A percentile compares a stretch with the other conserved stretches of the same genome.
phyloP scores from a whole-genome alignment of 2,113 vertebrate species.

The Pongo abelii region DNA sequence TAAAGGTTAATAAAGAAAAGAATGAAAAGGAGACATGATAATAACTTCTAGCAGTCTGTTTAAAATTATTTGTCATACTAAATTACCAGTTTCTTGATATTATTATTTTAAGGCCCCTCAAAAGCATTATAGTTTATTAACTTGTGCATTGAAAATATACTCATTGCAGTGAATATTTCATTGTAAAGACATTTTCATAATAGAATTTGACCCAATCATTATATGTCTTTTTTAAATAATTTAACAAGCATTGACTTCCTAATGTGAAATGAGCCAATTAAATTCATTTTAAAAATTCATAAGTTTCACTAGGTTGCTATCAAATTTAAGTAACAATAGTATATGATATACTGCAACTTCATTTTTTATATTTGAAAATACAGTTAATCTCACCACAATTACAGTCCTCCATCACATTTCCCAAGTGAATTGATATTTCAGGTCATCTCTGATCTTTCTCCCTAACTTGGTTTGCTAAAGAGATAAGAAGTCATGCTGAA shows the following conservation, averaged over 20 bases:
- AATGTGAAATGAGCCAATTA: conserved; percentile 63
- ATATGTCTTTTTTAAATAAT: conserved; percentile 59
- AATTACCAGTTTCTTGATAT: neutral
- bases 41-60: conserved; percentile 15
- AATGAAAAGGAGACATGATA: neutral
- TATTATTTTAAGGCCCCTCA: neutral
- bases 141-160: neutral
- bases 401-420: neutral
- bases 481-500: neutral
- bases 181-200: conserved; percentile 15
- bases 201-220: conserved; percentile 47
- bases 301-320: conserved; percentile 57
- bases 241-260: conserved; percentile 64
- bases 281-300: conserved; percentile 60
- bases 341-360: conserved; percentile 47
- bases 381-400: conserved; percentile 34
- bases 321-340: conserved; percentile 65
- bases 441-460: neutral
- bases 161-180: conserved; percentile 16
- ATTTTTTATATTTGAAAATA: conserved; percentile 43
- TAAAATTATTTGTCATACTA: neutral
- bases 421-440: conserved; percentile 4
- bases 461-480: neutral
- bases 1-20: conserved; percentile 13
- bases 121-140: conserved; percentile 30